Evolutionary conservation across 2,797 vertebrate species (phyloP).

Genomic region (Tiaroga cobitis): DNA sequence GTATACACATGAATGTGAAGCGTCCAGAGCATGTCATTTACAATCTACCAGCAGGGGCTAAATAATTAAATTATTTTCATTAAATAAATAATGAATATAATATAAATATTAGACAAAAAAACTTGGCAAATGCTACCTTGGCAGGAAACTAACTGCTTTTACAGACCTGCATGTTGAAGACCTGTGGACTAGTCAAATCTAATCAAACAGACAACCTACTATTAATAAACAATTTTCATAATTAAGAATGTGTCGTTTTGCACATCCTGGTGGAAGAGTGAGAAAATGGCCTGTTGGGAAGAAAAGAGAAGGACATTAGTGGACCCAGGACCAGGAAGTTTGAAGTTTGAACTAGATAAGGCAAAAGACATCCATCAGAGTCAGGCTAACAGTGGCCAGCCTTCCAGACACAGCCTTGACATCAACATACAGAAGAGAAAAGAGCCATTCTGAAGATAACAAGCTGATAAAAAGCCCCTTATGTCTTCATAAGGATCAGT

Average conservation of each 20-base stretch:
- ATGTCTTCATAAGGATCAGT: slow-evolving; percentile 50
- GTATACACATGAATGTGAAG: too few relatives aligned
- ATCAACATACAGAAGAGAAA: slow-evolving; percentile 45
- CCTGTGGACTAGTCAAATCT: background rate
- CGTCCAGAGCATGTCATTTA: too few relatives aligned
- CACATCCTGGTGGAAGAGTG: background rate
- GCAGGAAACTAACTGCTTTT: background rate
- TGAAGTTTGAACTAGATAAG: background rate
- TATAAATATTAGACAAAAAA: too few relatives aligned
- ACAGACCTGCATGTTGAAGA: background rate
- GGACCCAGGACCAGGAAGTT: background rate
- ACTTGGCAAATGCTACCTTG: too few relatives aligned
- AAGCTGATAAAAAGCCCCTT: slow-evolving; percentile 45
- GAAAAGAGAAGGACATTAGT: background rate
- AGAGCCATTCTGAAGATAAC: slow-evolving; percentile 21
- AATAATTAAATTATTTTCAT: too few relatives aligned
- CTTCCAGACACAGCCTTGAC: slow-evolving; percentile 43
- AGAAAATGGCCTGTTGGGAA: background rate
- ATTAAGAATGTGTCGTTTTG: background rate
- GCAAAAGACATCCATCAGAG: background rate
- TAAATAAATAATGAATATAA: too few relatives aligned
- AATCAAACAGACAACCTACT: background rate
- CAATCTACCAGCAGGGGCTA: too few relatives aligned
- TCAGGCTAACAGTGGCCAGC: background rate
- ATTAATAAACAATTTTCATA: background rate